Evolutionary conservation across 2,113 vertebrate species (phyloP).

Genomic region (Rhadina sibilatrix): DNA sequence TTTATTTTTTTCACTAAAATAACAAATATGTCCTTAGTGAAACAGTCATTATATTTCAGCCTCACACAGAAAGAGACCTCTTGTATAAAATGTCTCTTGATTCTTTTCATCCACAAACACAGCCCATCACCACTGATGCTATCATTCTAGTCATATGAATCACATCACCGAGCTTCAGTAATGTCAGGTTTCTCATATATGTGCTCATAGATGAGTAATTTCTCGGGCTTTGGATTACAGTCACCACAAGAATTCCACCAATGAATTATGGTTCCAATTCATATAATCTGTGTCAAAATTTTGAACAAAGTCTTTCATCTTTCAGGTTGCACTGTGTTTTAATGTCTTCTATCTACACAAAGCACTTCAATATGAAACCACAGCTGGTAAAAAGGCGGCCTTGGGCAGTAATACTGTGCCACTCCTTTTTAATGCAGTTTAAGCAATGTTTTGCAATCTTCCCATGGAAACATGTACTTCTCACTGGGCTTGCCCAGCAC

Average conservation of each 20-base stretch:
- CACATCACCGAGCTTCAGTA: neutral
- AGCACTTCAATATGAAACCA: neutral
- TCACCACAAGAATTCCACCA: no score
- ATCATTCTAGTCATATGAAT: neutral
- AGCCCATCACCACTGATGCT: neutral
- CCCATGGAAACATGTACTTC: neutral
- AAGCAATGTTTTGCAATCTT: neutral
- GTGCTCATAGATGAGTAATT: neutral
- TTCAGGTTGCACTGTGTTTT: neutral
- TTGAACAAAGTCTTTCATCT: neutral
- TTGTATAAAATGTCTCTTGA: neutral
- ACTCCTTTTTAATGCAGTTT: neutral
- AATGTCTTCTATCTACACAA: neutral
- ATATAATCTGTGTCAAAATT: neutral
- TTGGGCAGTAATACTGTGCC: neutral
- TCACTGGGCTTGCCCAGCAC: neutral
- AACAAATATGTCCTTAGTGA: neutral
- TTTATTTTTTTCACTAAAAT: neutral
- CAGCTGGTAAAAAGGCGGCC: neutral
- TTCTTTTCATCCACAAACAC: neutral
- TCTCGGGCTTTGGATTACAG: neutral
- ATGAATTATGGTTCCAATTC: neutral
- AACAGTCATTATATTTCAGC: neutral
- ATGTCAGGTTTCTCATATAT: neutral
- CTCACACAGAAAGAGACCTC: neutral